Percentiles rank a stretch among this genome's conserved stretches.
Conservation (phyloP, 2,113 vertebrate species). For the Lamprologus speciosus region DNA sequence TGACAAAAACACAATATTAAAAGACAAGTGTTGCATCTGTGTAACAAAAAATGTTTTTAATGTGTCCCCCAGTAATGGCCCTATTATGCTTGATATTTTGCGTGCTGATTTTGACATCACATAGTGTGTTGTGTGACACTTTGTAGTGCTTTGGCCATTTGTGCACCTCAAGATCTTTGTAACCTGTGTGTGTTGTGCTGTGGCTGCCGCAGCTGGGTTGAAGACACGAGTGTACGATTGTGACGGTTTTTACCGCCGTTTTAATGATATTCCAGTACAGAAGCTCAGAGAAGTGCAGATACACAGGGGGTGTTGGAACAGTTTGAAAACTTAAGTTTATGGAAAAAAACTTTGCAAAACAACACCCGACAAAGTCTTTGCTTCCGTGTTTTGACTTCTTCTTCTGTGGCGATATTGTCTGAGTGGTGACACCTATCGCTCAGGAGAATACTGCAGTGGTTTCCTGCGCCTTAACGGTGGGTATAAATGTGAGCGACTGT, state of each 20-base stretch:
- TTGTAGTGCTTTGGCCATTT: neutral
- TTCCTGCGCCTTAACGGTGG: neutral
- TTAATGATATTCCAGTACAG: neutral
- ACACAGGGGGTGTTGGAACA: neutral
- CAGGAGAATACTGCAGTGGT: neutral
- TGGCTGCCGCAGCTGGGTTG: neutral
- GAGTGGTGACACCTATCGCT: neutral
- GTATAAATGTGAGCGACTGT: neutral
- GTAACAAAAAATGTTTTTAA: neutral
- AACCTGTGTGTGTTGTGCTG: neutral
- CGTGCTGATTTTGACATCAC: neutral
- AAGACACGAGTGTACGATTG: neutral
- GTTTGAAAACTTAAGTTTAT: neutral
- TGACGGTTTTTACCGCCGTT: neutral
- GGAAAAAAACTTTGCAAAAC: neutral
- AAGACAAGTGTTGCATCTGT: neutral
- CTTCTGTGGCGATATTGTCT: neutral
- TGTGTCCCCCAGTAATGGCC: neutral
- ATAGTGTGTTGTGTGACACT: neutral
- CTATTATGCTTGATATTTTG: neutral
- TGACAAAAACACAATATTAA: neutral
- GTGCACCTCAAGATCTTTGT: neutral
- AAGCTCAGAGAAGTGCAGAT: neutral
- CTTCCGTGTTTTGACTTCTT: neutral
- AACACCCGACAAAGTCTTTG: neutral